Evolutionary conservation across 2,113 vertebrate genomes (phyloP).

Genomic region (Brachyistius frenatus): DNA sequence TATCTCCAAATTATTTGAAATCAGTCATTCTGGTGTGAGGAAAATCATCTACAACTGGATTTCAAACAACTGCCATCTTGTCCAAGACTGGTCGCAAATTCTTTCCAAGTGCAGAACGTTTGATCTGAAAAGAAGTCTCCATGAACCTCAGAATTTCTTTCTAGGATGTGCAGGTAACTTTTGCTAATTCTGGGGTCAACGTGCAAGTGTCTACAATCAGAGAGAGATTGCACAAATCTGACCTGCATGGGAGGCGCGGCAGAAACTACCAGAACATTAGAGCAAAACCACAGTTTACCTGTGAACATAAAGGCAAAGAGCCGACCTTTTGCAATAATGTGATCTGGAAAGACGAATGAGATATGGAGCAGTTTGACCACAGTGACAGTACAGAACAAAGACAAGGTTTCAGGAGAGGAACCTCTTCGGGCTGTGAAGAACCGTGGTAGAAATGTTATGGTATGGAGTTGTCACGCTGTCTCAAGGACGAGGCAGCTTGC

Average conservation of each 20-base stretch:
- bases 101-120: no score
- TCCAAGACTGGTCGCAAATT: no score
- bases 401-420: no score
- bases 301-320: not conserved
- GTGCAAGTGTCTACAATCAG: not conserved
- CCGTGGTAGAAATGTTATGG: not conserved
- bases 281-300: not conserved
- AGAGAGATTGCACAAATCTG: not conserved
- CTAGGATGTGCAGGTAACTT: not conserved
- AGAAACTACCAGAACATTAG: not conserved
- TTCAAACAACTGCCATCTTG: no score
- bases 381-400: not conserved
- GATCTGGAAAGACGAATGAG: not conserved
- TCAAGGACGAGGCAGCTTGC: conserved; percentile 2
- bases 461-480: not conserved
- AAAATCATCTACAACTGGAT: not conserved
- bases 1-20: not conserved
- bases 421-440: not conserved
- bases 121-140: no score
- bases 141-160: not conserved
- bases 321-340: not conserved
- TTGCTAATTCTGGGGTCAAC: not conserved
- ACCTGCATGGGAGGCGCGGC: not conserved
- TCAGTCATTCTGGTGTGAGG: not conserved
- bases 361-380: not conserved